Evolutionary conservation across 2,113 vertebrate species (phyloP).

Genomic region (Spea bombifrons): DNA sequence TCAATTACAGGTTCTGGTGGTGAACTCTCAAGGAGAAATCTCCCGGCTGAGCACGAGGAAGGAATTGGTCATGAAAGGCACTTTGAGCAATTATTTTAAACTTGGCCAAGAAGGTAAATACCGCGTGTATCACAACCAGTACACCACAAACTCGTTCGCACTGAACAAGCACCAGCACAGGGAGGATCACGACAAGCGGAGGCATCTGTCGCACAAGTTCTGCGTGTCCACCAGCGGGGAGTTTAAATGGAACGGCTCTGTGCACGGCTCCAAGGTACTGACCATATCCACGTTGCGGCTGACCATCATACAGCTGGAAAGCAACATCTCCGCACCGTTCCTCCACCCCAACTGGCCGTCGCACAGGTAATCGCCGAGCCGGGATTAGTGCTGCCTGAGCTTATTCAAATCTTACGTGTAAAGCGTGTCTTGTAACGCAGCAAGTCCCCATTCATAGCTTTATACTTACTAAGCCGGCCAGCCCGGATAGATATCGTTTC

Average conservation of each 20-base stretch:
- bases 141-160: conserved; percentile 90
- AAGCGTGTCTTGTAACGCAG: no score
- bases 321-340: conserved; percentile 88
- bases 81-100: conserved; percentile 81
- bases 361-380: conserved; percentile 77
- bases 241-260: conserved; percentile 97
- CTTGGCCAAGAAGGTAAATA: conserved; percentile 98
- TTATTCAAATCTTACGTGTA: no score
- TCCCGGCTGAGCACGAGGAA: conserved; percentile 81
- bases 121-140: conserved; percentile 95
- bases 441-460: no score
- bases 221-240: conserved; percentile 90
- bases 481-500: no score
- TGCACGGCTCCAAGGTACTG: conserved; percentile 89
- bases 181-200: conserved; percentile 94
- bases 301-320: conserved; percentile 94
- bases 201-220: conserved; percentile 96
- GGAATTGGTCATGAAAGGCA: conserved; percentile 84
- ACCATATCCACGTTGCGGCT: conserved; percentile 91
- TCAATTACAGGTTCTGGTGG: conserved; percentile 76
- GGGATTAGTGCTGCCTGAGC: no score
- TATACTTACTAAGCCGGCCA: no score
- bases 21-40: conserved; percentile 86
- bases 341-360: conserved; percentile 98
- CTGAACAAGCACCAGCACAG: conserved; percentile 98